Evolutionary conservation across 2,888 invertebrate species (phyloP).

Genomic region (Gryllus longicercus): DNA sequence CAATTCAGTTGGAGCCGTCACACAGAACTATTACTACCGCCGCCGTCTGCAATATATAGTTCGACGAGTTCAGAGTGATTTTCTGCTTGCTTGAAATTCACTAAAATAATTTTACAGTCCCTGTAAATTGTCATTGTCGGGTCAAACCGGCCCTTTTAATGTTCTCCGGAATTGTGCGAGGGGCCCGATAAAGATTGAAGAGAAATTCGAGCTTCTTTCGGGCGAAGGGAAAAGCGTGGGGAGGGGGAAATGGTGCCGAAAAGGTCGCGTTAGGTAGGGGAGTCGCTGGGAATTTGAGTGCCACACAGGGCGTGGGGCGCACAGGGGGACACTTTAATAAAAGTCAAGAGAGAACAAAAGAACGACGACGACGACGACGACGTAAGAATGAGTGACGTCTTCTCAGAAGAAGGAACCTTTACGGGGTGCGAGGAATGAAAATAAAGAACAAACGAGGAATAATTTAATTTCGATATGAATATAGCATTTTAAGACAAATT

Average conservation of each 20-base stretch:
- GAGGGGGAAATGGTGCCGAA: background rate
- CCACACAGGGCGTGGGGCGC: background rate
- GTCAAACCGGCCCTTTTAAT: too few relatives aligned
- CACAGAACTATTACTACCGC: too few relatives aligned
- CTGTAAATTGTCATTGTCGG: too few relatives aligned
- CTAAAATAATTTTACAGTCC: too few relatives aligned
- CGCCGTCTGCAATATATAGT: too few relatives aligned
- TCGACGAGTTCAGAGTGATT: too few relatives aligned
- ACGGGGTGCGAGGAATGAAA: background rate
- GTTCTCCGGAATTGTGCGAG: too few relatives aligned
- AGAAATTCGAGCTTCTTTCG: background rate
- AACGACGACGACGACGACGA: background rate
- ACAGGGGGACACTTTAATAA: background rate
- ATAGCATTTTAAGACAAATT: too few relatives aligned
- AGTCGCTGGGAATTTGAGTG: background rate
- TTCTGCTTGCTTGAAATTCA: too few relatives aligned
- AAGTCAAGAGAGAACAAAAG: slow-evolving; percentile 6
- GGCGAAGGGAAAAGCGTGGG: background rate
- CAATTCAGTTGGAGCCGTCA: too few relatives aligned
- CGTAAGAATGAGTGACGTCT: slow-evolving; percentile 3
- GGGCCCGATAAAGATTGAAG: background rate
- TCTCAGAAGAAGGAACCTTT: background rate
- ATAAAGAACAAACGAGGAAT: background rate
- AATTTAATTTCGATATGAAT: background rate
- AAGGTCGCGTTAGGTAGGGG: background rate